phyloP scores from a whole-genome alignment of 2,797 vertebrate genomes.

The Mionectes olivaceus region DNA sequence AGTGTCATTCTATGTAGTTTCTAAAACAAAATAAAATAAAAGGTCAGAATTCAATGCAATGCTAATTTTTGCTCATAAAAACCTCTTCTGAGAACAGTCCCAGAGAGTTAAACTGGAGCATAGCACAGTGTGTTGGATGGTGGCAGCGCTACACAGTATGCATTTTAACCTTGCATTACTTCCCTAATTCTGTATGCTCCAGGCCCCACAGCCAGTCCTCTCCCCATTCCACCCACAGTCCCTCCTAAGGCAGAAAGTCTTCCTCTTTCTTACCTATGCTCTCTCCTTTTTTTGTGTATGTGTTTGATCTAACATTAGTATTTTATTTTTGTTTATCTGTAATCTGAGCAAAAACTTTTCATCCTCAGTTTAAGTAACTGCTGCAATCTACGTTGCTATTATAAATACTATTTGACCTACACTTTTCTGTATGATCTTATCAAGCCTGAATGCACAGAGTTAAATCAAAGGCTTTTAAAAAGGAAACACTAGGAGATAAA shows the following conservation, averaged over 20 bases:
- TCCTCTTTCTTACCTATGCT: neutral
- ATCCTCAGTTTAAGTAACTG: neutral
- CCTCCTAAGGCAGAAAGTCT: neutral
- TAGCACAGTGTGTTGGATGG: neutral
- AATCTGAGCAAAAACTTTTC: neutral
- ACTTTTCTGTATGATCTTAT: neutral
- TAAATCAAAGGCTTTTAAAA: constrained; percentile 25
- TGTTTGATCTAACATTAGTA: neutral
- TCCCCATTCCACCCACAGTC: neutral
- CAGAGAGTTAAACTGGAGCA: neutral
- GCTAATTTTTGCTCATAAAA: neutral
- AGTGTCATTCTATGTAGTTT: neutral
- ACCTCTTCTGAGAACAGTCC: neutral
- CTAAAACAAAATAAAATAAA: neutral
- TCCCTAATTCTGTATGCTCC: neutral
- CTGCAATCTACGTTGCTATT: neutral
- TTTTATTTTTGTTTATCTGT: neutral
- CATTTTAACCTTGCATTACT: neutral
- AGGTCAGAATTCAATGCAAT: neutral
- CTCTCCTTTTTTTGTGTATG: neutral
- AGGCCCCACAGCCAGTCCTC: neutral
- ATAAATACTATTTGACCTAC: neutral
- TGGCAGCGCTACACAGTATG: neutral
- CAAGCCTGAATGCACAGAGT: neutral
- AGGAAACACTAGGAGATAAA: constrained; percentile 7